phyloP scores from a whole-genome alignment of 2,797 vertebrate species.

The Lacerta viridis region DNA sequence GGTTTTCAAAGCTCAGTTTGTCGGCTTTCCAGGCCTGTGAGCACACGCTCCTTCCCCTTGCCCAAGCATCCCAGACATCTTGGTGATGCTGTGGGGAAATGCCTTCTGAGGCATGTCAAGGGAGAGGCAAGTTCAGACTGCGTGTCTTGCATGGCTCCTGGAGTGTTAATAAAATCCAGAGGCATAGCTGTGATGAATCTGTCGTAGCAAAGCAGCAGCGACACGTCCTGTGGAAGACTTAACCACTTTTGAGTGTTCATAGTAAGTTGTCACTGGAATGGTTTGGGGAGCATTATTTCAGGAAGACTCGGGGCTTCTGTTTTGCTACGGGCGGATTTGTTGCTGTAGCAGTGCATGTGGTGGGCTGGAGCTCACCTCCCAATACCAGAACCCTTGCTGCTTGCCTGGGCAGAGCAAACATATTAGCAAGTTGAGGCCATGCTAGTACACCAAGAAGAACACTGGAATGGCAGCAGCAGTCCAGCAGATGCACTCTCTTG shows the following conservation, averaged over 20 bases:
- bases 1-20: fast-evolving
- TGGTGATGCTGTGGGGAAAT: background rate
- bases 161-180: background rate
- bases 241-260: background rate
- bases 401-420: no score
- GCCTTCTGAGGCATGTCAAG: conserved; percentile 24
- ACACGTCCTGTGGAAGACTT: background rate
- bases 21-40: conserved; percentile 41
- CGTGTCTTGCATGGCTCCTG: background rate
- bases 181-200: background rate
- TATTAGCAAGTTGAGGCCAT: no score
- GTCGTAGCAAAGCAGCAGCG: background rate
- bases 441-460: no score
- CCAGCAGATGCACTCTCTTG: no score
- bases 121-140: conserved; percentile 20
- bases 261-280: background rate
- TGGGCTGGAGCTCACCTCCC: background rate
- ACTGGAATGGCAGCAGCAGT: no score
- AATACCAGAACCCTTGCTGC: no score
- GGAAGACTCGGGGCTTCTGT: background rate
- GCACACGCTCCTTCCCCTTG: conserved; percentile 9
- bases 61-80: fast-evolving
- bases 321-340: background rate
- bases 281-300: background rate
- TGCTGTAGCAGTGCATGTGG: background rate